phyloP scores from a whole-genome alignment of 2,113 vertebrate species.

The Chelonoidis abingdonii region DNA sequence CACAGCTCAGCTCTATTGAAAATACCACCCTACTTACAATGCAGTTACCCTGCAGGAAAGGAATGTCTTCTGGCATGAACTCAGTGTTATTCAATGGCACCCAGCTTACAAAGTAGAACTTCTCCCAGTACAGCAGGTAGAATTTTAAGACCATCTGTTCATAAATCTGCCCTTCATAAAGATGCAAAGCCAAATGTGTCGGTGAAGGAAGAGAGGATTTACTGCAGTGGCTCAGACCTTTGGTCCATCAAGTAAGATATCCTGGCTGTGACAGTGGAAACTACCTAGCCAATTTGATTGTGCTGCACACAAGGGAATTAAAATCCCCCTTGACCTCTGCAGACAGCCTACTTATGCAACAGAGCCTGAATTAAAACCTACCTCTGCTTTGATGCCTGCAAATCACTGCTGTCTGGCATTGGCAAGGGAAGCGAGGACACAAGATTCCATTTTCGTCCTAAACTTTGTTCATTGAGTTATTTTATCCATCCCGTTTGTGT shows the following conservation, averaged over 20 bases:
- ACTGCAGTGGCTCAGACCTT: background rate
- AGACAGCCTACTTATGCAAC: background rate
- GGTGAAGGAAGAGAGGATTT: slow-evolving; percentile 29
- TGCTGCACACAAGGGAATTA: slow-evolving; percentile 21
- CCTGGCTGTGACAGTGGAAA: slow-evolving; percentile 42
- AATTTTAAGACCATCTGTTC: background rate
- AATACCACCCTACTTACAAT: fast-evolving
- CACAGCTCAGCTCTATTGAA: background rate
- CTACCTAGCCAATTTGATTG: slow-evolving; percentile 51
- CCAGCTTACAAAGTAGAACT: slow-evolving; percentile 3
- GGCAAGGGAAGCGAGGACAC: slow-evolving; percentile 43
- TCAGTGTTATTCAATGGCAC: background rate
- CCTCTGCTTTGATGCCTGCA: slow-evolving; percentile 44
- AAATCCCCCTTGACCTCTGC: slow-evolving; percentile 37
- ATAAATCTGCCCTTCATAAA: background rate
- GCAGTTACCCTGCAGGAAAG: slow-evolving; percentile 35
- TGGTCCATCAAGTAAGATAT: slow-evolving; percentile 38
- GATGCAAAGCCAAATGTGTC: background rate
- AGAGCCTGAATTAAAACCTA: slow-evolving; percentile 61
- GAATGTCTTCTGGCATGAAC: slow-evolving; percentile 25
- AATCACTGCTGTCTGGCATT: slow-evolving; percentile 15
- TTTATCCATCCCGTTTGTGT: background rate
- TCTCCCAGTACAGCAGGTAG: background rate
- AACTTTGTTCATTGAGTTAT: slow-evolving; percentile 4
- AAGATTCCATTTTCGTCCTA: slow-evolving; percentile 1